Base-by-base conservation (phyloP, 2,888 invertebrate species). In the Lasioglossum vierecki region DNA sequence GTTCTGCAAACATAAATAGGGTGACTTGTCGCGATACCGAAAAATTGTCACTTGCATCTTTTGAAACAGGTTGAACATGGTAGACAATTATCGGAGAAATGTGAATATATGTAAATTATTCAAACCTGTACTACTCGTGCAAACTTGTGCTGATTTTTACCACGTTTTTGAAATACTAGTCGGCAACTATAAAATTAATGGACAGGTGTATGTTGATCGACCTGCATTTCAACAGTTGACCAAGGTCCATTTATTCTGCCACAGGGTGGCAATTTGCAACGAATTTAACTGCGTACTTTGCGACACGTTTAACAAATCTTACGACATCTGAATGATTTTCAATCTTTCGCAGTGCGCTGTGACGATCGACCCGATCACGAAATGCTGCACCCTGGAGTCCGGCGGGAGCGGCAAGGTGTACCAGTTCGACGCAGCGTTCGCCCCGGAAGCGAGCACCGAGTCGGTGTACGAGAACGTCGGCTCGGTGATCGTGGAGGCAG, bases 381-480 rank as follows among this genome's bases (percentile, higher is more conserved):
- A 95, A 91, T 96, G 95, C 93, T 98, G 95, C 94, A 97, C 96
- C 92, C 81, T 94, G 68, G 94, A 94, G 70, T 86, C 79, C 81
- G 5, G 96, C 96, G 90, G 92, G 75, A 87, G 85, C 41, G 94
- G 94, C 66, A 94, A 95, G 85, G 91, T 93, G 15, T 95, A 93
- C 80, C 95, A 95, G 35, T 98, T 98, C 95, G 98, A 99, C 95
- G 98, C 98, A 49, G 97, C 97, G 1, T 99, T 98, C 94, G 97
- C 96, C 90, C 96, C 96, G 71, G 96, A 97, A 80, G 97, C 98
- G 0, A 97, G 96, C n/a, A 98, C 98, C 0, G 98, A 98, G 94
- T 96, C 96, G 70, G 97, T 98, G 60, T 98, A 98, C 96, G 98
- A 98, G 93, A 98, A 98, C 92, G 98, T 98, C 84, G 95, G 95